phyloP scores from a whole-genome alignment of 2,113 vertebrate genomes.

The Typhlomys cinereus region DNA sequence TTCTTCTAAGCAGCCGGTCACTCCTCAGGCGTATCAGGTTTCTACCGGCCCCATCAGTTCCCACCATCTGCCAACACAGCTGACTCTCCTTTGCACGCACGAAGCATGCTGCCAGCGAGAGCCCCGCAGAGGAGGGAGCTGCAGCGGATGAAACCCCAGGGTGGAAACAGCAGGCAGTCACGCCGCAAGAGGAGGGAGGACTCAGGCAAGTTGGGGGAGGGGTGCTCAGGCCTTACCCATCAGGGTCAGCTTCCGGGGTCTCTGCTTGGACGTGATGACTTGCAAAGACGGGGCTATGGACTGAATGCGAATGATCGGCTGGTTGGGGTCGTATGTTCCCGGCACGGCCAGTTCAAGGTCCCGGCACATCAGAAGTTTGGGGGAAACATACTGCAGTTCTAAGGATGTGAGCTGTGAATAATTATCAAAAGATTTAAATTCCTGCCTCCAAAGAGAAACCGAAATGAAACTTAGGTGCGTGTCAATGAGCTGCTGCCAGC shows the following conservation, averaged over 20 bases:
- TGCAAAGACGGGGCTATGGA: conserved; percentile 97
- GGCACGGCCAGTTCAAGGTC: conserved; percentile 97
- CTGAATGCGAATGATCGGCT: conserved; percentile 97
- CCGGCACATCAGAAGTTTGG: conserved; percentile 98
- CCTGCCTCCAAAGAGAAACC: background rate
- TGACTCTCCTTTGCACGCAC: no score
- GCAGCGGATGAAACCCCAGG: background rate
- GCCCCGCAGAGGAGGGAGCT: background rate
- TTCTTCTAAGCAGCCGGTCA: background rate
- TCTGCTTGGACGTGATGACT: conserved; percentile 99
- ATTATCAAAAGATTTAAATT: conserved; percentile 41
- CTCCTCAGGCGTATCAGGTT: background rate
- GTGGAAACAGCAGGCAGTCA: background rate
- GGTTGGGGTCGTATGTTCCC: conserved; percentile 98
- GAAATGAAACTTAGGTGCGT: background rate
- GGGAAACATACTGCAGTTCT: conserved; percentile 97
- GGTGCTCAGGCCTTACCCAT: conserved; percentile 91
- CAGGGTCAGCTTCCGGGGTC: conserved; percentile 96
- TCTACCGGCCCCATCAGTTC: background rate
- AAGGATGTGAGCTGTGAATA: conserved; percentile 93
- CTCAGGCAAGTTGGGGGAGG: background rate
- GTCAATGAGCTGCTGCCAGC: background rate
- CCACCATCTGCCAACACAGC: background rate
- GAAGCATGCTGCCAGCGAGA: no score
- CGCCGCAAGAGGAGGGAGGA: background rate